Evolutionary conservation across 2,888 invertebrate species (phyloP).

Genomic region (Mycalesis mineus): DNA sequence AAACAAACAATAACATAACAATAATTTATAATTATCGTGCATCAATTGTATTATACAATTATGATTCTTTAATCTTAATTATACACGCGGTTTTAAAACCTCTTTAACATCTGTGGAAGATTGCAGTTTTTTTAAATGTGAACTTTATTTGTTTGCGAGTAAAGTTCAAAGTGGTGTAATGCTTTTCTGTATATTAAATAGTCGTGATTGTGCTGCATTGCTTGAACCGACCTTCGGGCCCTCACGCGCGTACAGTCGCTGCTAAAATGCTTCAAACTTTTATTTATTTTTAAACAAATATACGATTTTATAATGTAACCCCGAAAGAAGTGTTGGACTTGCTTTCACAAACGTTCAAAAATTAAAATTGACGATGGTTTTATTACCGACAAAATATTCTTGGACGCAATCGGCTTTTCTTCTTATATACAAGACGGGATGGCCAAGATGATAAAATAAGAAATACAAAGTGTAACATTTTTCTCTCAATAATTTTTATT

Average conservation of each 20-base stretch:
- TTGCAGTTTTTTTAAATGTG: neutral
- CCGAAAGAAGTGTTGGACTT: no score
- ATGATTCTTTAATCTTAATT: constrained; percentile 26
- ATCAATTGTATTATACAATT: constrained; percentile 45
- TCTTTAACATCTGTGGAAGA: constrained; percentile 21
- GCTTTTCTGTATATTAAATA: constrained; percentile 20
- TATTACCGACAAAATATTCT: no score
- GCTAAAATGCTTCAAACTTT: constrained; percentile 27
- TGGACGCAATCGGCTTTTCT: no score
- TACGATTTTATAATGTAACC: no score
- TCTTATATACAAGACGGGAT: no score
- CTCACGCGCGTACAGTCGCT: constrained; percentile 57
- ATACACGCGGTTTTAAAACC: constrained; percentile 24
- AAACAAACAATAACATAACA: constrained; percentile 6
- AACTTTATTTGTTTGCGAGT: neutral
- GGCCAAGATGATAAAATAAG: no score
- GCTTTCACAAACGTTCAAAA: no score
- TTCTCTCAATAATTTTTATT: no score
- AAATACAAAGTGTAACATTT: no score
- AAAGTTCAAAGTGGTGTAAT: constrained; percentile 4
- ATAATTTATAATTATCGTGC: constrained; percentile 24
- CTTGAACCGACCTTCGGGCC: constrained; percentile 59
- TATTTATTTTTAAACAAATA: no score
- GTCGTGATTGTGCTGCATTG: constrained; percentile 51
- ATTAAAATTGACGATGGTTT: no score